Conservation (phyloP, 2,113 vertebrate species). For the Microtus richardsoni region DNA sequence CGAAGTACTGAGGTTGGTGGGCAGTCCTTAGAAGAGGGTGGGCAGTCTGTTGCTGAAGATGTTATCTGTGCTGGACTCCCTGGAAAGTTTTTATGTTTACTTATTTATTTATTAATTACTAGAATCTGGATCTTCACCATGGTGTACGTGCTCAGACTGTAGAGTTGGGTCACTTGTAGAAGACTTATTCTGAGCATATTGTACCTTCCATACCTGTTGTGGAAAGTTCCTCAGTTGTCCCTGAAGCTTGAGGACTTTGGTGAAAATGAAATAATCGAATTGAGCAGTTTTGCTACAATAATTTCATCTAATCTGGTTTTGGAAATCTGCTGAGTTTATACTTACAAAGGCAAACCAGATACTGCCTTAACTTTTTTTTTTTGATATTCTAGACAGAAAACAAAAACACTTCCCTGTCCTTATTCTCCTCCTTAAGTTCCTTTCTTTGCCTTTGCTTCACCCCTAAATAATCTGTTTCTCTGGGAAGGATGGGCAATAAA, state of each 20-base stretch:
- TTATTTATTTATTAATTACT: too few species aligned
- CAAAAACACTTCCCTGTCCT: not conserved
- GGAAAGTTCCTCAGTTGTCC: not conserved
- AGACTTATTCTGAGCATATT: not conserved
- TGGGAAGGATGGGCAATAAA: not conserved
- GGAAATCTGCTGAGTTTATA: not conserved
- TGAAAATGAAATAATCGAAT: not conserved
- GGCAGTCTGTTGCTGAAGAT: accelerated
- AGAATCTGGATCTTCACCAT: not conserved
- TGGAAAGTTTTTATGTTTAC: not conserved
- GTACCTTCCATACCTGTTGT: not conserved
- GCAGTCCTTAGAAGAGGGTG: too few species aligned
- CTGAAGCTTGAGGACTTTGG: not conserved
- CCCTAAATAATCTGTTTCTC: not conserved
- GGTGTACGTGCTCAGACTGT: not conserved
- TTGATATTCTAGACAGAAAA: not conserved
- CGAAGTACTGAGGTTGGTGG: not conserved
- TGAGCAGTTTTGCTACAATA: not conserved
- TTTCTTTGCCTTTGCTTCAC: not conserved
- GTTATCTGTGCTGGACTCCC: not conserved
- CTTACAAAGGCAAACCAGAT: not conserved
- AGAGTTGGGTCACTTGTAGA: not conserved
- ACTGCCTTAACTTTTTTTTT: not conserved
- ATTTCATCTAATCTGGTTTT: not conserved
- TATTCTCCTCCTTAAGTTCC: not conserved